Percentiles rank a stretch among this genome's conserved stretches.
phyloP scores from a whole-genome alignment of 2,888 invertebrate species.

The Cerastis leucographa region DNA sequence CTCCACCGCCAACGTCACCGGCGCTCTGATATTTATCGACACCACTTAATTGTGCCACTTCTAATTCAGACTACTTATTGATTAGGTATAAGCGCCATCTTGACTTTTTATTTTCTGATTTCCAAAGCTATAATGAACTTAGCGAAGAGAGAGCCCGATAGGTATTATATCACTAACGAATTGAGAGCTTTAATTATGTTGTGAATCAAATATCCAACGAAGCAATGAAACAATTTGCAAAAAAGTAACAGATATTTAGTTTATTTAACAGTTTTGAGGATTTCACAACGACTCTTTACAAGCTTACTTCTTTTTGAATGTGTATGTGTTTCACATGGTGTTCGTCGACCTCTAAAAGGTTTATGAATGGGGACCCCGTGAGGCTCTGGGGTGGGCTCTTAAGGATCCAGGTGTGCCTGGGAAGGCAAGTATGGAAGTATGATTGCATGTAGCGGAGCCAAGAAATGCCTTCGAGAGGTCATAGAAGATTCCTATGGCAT shows the following conservation, averaged over 20 bases:
- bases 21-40: constrained; percentile 39
- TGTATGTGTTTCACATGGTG: no score
- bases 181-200: constrained; percentile 1
- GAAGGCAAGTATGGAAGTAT: no score
- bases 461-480: no score
- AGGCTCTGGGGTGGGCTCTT: no score
- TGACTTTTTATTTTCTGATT: neutral
- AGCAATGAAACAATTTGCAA: neutral
- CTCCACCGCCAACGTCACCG: constrained; percentile 2
- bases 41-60: constrained; percentile 22
- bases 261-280: neutral
- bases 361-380: no score
- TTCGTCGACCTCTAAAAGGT: no score
- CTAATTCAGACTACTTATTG: constrained; percentile 29
- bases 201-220: neutral
- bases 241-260: neutral
- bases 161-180: neutral
- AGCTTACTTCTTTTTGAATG: no score
- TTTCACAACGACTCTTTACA: no score
- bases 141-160: no score
- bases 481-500: no score
- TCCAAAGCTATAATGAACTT: neutral
- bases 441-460: no score
- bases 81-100: constrained; percentile 9
- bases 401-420: no score